Evolutionary conservation across 2,113 vertebrate species (phyloP), one percentile per base, ranked within the genome.

Genomic region (Romanogobio albipinnatus): DNA sequence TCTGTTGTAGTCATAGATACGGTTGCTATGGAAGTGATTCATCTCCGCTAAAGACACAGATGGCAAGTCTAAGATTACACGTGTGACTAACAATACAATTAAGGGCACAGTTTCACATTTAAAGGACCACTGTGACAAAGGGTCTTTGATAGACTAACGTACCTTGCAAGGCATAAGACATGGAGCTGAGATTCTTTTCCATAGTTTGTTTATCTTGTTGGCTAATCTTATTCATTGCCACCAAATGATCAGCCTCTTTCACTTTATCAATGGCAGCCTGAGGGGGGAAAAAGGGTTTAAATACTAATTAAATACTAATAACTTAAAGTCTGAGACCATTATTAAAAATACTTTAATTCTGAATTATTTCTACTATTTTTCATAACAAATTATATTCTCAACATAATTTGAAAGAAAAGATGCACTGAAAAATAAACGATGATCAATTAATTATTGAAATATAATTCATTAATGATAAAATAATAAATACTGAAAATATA

Each of bases 11-110:
- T 97, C 96, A 61, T 97, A 97, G 92, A 96, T 96, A 76, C 96
- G 95, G 94, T 96, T 97, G 91, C 94, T 96, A 87, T 97, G 96
- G 86, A 97, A 97, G 91, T 97, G 96, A 91, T 96, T 97, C 96
- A 97, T 97, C 91, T 97, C 96, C 9, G 96, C 96, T 97, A 84
- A 87, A 93, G 93, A 78, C 13, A 85, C 87, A 91, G 64, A 73
- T 71, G 87, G 76, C 76, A 29, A 87, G 76, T 79, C 9, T 85
- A 71, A 51, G 64, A 70, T 82, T 88, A 76, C 82, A 81, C 26
- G 19, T 80, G 76, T 64, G n/a, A 58, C 62, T 62, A 56, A 83
- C 53, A 24, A 43, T 82, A 64, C 26, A 47, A 82, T 74, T 74
- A 74, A 24, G 61, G 11, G 24, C 49, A 64, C 59, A 43, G 56